Conservation (phyloP, 2,888 invertebrate species). For the Fragum sueziense region DNA sequence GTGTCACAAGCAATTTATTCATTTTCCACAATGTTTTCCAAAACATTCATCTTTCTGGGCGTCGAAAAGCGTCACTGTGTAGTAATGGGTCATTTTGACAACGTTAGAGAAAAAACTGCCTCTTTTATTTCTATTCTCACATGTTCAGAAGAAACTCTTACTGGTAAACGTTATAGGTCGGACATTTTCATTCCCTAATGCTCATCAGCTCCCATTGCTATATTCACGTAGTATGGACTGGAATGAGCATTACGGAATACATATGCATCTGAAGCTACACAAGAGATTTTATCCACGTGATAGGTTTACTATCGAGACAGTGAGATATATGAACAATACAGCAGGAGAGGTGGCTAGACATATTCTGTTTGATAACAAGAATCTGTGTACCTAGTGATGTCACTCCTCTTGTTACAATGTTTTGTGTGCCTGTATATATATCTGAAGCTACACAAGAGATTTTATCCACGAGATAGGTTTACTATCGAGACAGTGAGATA, state of each 20-base stretch:
- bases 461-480: constrained; percentile 28
- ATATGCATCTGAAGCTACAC: constrained; percentile 59
- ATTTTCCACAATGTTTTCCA: too few species aligned
- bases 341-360: constrained; percentile 62
- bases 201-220: constrained; percentile 46
- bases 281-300: constrained; percentile 32
- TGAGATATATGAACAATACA: constrained; percentile 59
- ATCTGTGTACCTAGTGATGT: constrained; percentile 46
- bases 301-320: constrained; percentile 38
- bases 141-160: too few species aligned
- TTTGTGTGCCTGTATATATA: constrained; percentile 69
- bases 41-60: too few species aligned
- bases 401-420: constrained; percentile 56
- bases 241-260: constrained; percentile 72
- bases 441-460: constrained; percentile 39
- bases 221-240: constrained; percentile 63
- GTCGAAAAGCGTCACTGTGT: too few species aligned
- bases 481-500: constrained; percentile 45
- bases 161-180: constrained; percentile 65
- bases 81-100: too few species aligned
- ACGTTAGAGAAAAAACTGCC: too few species aligned
- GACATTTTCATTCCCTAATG: constrained; percentile 62
- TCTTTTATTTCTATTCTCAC: too few species aligned
- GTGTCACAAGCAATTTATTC: too few species aligned
- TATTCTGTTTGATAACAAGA: constrained; percentile 59